Evolutionary conservation across 37 sponge, comb jelly and placozoan genomes (phyloP).

Genomic region (Diacarnus erythraeanus): DNA sequence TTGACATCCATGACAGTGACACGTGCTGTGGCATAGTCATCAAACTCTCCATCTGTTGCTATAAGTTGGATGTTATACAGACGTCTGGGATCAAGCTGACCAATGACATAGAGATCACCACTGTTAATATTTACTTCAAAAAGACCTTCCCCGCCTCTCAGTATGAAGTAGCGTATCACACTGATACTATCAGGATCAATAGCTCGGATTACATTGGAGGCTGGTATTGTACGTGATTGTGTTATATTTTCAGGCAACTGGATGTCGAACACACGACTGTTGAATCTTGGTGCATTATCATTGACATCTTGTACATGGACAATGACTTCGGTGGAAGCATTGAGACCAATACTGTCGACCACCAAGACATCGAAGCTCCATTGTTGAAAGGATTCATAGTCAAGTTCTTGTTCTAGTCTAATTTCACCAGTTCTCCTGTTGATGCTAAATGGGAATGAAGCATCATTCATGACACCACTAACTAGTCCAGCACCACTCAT

Average conservation of each 20-base stretch:
- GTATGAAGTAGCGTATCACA: slow-evolving; percentile 44
- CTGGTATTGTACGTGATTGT: slow-evolving; percentile 36
- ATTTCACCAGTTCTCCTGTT: slow-evolving; percentile 57
- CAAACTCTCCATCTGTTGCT: slow-evolving; percentile 50
- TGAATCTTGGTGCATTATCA: slow-evolving; percentile 65
- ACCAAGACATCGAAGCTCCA: slow-evolving; percentile 58
- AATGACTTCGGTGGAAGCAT: slow-evolving; percentile 31
- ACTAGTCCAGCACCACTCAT: not conserved
- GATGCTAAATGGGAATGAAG: slow-evolving; percentile 42
- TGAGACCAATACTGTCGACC: slow-evolving; percentile 22
- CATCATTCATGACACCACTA: not conserved
- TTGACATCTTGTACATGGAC: slow-evolving; percentile 51
- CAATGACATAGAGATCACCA: slow-evolving; percentile 44
- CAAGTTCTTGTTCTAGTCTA: slow-evolving; percentile 29
- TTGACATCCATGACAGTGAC: slow-evolving; percentile 51
- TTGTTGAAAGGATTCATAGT: slow-evolving; percentile 29
- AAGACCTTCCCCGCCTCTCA: slow-evolving; percentile 12
- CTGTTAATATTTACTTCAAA: slow-evolving; percentile 48
- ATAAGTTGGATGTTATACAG: slow-evolving; percentile 33
- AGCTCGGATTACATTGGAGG: slow-evolving; percentile 28
- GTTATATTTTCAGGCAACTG: slow-evolving; percentile 3
- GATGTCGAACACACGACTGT: slow-evolving; percentile 18
- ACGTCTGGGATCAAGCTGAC: not conserved
- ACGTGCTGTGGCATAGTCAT: slow-evolving; percentile 3
- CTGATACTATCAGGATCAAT: slow-evolving; percentile 58